Evolutionary conservation across 2,888 invertebrate genomes (phyloP).

Genomic region (Meteorus colon): DNA sequence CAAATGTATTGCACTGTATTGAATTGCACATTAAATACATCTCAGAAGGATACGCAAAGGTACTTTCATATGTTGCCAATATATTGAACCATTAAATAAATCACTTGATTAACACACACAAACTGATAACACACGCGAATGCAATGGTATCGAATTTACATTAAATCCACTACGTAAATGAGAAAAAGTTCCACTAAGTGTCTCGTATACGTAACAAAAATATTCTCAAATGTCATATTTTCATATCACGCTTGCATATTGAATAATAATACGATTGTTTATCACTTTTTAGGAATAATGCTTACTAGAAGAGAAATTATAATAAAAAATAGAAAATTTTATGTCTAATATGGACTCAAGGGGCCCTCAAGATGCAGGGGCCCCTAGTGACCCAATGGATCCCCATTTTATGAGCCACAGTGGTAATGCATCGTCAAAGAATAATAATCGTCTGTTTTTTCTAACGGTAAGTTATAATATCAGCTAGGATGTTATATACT

Average conservation of each 20-base stretch:
- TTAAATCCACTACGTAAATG: background rate
- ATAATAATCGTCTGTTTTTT: conserved; percentile 66
- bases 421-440: background rate
- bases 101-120: background rate
- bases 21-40: background rate
- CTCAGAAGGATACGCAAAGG: background rate
- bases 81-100: background rate
- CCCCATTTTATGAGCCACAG: conserved; percentile 56
- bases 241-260: background rate
- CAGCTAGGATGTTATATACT: background rate
- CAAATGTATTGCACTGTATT: background rate
- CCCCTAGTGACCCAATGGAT: conserved; percentile 68
- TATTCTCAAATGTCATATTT: background rate
- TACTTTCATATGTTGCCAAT: background rate
- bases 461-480: conserved; percentile 62
- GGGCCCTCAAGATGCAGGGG: conserved; percentile 72
- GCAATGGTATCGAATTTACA: background rate
- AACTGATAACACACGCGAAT: background rate
- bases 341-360: conserved; percentile 66
- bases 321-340: background rate
- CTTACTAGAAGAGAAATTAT: conserved; percentile 1
- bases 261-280: background rate
- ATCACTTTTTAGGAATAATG: conserved; percentile 27
- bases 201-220: background rate
- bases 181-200: background rate